Conservation (phyloP, 2,888 invertebrate genomes). For the Coelinius sp. region DNA sequence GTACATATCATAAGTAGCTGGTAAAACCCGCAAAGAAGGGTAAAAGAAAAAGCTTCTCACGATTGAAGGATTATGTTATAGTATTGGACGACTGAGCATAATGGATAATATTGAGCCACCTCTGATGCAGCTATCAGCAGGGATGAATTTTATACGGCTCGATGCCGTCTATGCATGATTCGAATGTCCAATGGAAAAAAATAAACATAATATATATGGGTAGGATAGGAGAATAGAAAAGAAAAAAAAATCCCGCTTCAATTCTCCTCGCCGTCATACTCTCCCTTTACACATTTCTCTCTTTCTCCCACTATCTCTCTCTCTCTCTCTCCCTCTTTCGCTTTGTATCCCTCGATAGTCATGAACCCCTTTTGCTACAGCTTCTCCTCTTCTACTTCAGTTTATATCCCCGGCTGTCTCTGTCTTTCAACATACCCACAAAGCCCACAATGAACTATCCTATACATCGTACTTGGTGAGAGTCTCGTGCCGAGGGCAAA, state of each 20-base stretch:
- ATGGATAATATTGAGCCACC: slow-evolving; percentile 3
- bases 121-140: slow-evolving; percentile 11
- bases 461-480: slow-evolving; percentile 38
- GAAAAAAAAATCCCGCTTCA: background rate
- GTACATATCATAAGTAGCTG: slow-evolving; percentile 19
- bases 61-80: slow-evolving; percentile 9
- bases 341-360: slow-evolving; percentile 10
- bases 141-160: slow-evolving; percentile 17
- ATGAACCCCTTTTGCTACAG: slow-evolving; percentile 32
- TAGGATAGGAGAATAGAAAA: background rate
- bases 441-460: slow-evolving; percentile 56
- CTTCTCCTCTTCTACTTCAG: slow-evolving; percentile 22
- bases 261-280: slow-evolving; percentile 18
- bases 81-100: slow-evolving; percentile 17
- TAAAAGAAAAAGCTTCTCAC: background rate
- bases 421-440: slow-evolving; percentile 47
- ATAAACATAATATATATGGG: slow-evolving; percentile 34
- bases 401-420: slow-evolving; percentile 6
- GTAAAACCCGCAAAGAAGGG: background rate
- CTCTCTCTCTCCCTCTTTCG: slow-evolving; percentile 20
- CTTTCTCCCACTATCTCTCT: background rate
- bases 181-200: slow-evolving; percentile 40
- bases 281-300: slow-evolving; percentile 2
- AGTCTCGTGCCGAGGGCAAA: slow-evolving; percentile 55
- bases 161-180: slow-evolving; percentile 30